Percentiles rank a stretch among this genome's conserved stretches.
These are phyloP conservation scores for Centropristis striata DNA, from an alignment of 2,113 vertebrate species.

Conservation along the genomic window DNA sequence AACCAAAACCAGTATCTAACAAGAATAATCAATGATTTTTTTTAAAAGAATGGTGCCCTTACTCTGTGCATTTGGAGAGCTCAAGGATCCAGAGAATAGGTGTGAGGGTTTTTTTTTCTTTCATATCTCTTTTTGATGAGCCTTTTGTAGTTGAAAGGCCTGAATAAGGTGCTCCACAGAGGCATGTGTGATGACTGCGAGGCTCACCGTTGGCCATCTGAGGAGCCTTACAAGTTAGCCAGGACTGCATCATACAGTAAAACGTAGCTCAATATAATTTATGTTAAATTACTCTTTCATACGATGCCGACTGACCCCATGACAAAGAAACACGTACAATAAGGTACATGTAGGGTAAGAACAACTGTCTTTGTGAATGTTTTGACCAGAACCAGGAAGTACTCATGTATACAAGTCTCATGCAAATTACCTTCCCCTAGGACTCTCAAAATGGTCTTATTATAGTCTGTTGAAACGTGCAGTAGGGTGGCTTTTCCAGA, in stretches of 20 bases:
- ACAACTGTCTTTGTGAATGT: neutral
- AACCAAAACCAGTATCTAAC: neutral
- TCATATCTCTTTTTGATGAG: conserved; percentile 54
- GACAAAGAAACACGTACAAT: neutral
- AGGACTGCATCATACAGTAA: conserved; percentile 9
- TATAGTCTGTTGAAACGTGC: too few species aligned
- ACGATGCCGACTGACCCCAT: too few species aligned
- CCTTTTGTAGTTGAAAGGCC: conserved; percentile 75
- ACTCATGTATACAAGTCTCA: neutral
- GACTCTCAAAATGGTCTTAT: too few species aligned
- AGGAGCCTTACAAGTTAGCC: conserved; percentile 39
- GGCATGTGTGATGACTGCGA: conserved; percentile 52
- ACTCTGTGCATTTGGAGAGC: conserved; percentile 6
- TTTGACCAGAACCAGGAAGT: neutral
- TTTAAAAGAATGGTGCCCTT: neutral
- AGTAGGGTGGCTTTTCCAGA: too few species aligned
- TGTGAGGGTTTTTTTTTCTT: conserved; percentile 21
- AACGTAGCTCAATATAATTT: neutral
- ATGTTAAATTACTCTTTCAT: conserved; percentile 22
- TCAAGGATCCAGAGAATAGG: conserved; percentile 9
- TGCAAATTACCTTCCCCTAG: too few species aligned
- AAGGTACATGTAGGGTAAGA: neutral
- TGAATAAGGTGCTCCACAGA: conserved; percentile 39
- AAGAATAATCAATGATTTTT: conserved; percentile 7
- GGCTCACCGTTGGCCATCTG: conserved; percentile 28